A percentile compares a stretch with the other conserved stretches of the same genome.
These are phyloP conservation scores for Orchesella flavescens DNA, from an alignment of 2,888 invertebrate species.

Conservation along the genomic window DNA sequence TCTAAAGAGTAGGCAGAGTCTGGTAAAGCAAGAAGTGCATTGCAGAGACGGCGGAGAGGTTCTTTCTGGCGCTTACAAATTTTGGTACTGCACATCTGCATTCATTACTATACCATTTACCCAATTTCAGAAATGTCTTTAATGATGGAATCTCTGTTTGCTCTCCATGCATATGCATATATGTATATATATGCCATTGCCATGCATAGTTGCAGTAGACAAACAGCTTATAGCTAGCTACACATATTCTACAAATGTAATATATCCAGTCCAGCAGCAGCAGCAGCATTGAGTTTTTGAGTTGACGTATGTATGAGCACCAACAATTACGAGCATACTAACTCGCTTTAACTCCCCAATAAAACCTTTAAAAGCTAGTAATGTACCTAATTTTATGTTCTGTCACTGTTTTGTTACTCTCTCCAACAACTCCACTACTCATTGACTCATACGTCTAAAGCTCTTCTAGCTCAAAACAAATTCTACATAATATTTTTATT, in stretches of 20 bases:
- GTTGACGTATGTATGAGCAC: too few relatives aligned
- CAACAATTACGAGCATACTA: too few relatives aligned
- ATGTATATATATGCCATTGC: not conserved
- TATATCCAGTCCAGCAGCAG: not conserved
- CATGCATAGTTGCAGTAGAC: too few relatives aligned
- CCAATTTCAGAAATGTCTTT: not conserved
- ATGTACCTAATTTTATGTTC: constrained; percentile 10
- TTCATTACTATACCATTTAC: constrained; percentile 9
- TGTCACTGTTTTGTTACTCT: not conserved
- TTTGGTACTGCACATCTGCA: constrained; percentile 3
- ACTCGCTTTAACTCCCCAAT: too few relatives aligned
- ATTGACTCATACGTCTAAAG: too few relatives aligned
- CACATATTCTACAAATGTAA: not conserved
- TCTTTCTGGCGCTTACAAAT: not conserved
- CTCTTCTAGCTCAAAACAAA: too few relatives aligned
- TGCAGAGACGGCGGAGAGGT: not conserved
- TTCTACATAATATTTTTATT: too few relatives aligned
- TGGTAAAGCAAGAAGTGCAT: not conserved
- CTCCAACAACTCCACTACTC: not conserved
- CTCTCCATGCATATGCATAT: not conserved
- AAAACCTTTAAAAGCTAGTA: too few relatives aligned
- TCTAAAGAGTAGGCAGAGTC: too few relatives aligned
- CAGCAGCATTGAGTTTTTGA: not conserved
- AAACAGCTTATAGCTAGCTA: not conserved
- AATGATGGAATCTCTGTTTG: not conserved